A percentile compares a stretch with the other conserved stretches of the same genome.
phyloP scores from a whole-genome alignment of 2,888 invertebrate species.

The Ormyrus rosae region DNA sequence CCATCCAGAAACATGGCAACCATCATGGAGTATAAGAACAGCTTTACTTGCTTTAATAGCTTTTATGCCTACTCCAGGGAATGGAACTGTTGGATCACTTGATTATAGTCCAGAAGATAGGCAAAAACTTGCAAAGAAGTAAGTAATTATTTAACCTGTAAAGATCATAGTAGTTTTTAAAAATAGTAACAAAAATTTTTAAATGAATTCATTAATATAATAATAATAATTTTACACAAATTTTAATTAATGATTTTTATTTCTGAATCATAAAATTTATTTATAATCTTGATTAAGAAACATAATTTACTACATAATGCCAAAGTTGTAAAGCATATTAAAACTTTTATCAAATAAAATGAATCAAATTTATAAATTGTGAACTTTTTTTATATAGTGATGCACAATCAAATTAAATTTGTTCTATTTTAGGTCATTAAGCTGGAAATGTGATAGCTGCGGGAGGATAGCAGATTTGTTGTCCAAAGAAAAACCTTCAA shows the following conservation, averaged over 20 bases:
- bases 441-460: conserved; percentile 82
- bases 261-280: not conserved
- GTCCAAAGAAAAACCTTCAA: conserved; percentile 71
- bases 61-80: conserved; percentile 94
- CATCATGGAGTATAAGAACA: conserved; percentile 97
- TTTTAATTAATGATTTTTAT: not conserved
- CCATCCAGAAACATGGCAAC: conserved; percentile 99
- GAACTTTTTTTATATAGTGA: too few species aligned
- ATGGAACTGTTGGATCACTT: conserved; percentile 93
- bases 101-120: conserved; percentile 93
- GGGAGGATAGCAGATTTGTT: conserved; percentile 79
- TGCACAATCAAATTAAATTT: not conserved
- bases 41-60: conserved; percentile 94
- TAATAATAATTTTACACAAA: too few species aligned
- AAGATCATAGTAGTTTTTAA: too few species aligned
- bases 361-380: too few species aligned
- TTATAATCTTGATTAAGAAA: too few species aligned
- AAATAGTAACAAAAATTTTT: too few species aligned
- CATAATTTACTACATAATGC: too few species aligned
- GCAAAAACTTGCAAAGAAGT: conserved; percentile 87
- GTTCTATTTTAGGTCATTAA: conserved; percentile 76
- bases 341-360: too few species aligned
- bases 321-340: too few species aligned
- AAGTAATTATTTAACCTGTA: conserved; percentile 62
- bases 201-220: too few species aligned